A percentile compares a stretch with the other conserved stretches of the same genome.
Evolutionary conservation across 64 coral and sea anemone species (phyloP).

Genomic region (Cladopsammia gracilis): DNA sequence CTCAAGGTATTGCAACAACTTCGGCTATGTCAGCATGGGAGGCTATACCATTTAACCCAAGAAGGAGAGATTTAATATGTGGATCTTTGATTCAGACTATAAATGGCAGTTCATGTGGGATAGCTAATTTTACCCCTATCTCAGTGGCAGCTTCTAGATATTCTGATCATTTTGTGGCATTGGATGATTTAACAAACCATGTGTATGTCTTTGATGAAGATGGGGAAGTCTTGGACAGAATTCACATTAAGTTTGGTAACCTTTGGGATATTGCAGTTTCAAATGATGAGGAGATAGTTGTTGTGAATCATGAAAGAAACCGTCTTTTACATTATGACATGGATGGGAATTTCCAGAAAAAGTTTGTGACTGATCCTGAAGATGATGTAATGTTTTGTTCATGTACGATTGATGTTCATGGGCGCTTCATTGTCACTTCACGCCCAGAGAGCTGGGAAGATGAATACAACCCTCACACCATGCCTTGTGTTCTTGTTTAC

Average conservation of each 20-base stretch:
- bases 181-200: slow-evolving; percentile 54
- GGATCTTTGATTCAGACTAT: slow-evolving; percentile 55
- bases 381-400: slow-evolving; percentile 54
- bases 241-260: slow-evolving; percentile 68
- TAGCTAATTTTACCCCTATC: slow-evolving; percentile 49
- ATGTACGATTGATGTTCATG: slow-evolving; percentile 66
- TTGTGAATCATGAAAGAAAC: slow-evolving; percentile 71
- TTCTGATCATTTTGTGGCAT: slow-evolving; percentile 65
- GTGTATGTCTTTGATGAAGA: slow-evolving; percentile 57
- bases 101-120: slow-evolving; percentile 3
- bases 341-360: slow-evolving; percentile 51
- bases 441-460: neutral
- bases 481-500: slow-evolving; percentile 56
- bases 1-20: neutral
- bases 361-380: slow-evolving; percentile 20
- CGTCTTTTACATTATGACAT: slow-evolving; percentile 75
- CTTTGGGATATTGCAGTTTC: slow-evolving; percentile 67
- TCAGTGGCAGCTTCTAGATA: slow-evolving; percentile 61
- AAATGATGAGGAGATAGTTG: slow-evolving; percentile 64
- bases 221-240: slow-evolving; percentile 22
- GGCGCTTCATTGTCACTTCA: slow-evolving; percentile 49
- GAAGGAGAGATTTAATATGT: neutral
- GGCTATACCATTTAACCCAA: too few relatives aligned
- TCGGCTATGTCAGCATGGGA: neutral
- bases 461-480: neutral